A percentile compares a stretch with the other conserved stretches of the same genome.
These are phyloP conservation scores for Diarsia mendica DNA, from an alignment of 2,888 invertebrate species.

Conservation along the genomic window DNA sequence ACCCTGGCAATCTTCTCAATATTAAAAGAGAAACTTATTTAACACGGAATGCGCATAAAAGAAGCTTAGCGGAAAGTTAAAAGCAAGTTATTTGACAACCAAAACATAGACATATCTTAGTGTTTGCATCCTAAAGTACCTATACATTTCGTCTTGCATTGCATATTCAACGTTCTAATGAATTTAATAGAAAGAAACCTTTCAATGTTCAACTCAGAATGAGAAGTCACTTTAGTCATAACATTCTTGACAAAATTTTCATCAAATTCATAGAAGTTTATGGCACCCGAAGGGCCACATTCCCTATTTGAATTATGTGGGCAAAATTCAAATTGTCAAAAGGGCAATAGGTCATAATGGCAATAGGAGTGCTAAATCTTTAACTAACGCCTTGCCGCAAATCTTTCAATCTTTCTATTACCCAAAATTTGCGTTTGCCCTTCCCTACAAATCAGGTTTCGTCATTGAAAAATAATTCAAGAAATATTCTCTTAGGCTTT, in stretches of 20 bases:
- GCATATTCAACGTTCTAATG: neutral
- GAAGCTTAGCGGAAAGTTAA: slow-evolving; percentile 1
- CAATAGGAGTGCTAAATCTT: neutral
- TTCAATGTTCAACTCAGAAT: neutral
- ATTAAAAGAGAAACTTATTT: neutral
- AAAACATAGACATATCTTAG: neutral
- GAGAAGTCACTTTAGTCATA: neutral
- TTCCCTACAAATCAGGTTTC: too few relatives aligned
- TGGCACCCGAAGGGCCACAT: neutral
- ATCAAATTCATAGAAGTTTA: neutral
- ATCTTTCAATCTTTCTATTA: neutral
- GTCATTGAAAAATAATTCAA: neutral
- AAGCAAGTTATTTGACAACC: neutral
- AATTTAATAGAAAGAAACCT: neutral
- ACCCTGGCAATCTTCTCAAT: slow-evolving; percentile 28
- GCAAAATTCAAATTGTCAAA: neutral
- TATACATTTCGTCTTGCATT: neutral
- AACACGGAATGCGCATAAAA: slow-evolving; percentile 26
- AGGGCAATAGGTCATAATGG: neutral
- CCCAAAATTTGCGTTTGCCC: too few relatives aligned
- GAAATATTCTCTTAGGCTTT: neutral
- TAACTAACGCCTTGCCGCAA: neutral
- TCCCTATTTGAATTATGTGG: neutral
- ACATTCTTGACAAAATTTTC: neutral
- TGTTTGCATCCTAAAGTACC: neutral